Evolutionary conservation across 2,113 vertebrate species (phyloP).

Genomic region (Saccopteryx bilineata): DNA sequence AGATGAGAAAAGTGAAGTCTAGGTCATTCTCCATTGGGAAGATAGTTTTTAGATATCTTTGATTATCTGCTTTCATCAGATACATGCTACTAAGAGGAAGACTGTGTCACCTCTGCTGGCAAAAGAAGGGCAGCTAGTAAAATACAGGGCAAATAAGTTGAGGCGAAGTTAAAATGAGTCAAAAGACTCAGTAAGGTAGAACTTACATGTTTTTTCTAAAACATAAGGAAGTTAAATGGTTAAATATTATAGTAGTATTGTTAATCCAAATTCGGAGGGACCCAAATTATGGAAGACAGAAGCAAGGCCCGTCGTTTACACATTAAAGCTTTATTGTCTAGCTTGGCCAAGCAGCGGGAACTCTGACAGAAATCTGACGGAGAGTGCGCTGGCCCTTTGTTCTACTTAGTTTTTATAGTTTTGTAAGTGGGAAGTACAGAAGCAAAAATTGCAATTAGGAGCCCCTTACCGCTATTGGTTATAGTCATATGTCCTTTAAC

Average conservation of each 20-base stretch:
- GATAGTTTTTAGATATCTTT: background rate
- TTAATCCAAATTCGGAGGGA: too few relatives aligned
- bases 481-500: too few relatives aligned
- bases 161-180: slow-evolving; percentile 27
- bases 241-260: background rate
- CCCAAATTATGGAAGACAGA: too few relatives aligned
- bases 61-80: background rate
- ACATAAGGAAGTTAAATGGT: slow-evolving; percentile 34
- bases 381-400: too few relatives aligned
- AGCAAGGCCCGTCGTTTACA: too few relatives aligned
- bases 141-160: slow-evolving; percentile 59
- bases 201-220: background rate
- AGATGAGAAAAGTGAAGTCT: background rate
- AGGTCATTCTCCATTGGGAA: background rate
- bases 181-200: background rate
- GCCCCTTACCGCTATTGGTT: too few relatives aligned
- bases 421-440: too few relatives aligned
- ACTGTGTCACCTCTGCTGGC: background rate
- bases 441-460: too few relatives aligned
- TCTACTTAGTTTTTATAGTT: too few relatives aligned
- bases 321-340: too few relatives aligned
- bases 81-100: background rate
- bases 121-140: slow-evolving; percentile 57
- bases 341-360: too few relatives aligned
- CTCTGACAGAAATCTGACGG: too few relatives aligned